Evolutionary conservation across 2,797 vertebrate genomes (phyloP), one percentile per base, ranked within the genome.

Genomic region (Cossypha niveicapilla): DNA sequence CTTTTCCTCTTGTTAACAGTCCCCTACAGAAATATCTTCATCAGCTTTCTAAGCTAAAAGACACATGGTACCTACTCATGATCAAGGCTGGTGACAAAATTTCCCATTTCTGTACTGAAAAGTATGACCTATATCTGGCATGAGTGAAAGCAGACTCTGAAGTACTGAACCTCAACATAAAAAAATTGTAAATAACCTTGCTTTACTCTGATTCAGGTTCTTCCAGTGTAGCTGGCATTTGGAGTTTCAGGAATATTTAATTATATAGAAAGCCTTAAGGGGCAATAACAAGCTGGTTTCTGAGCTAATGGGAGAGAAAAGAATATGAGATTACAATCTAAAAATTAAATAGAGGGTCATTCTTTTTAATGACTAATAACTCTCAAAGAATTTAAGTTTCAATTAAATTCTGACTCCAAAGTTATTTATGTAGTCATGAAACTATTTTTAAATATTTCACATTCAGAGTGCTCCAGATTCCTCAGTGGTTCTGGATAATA

Each of bases 381-480:
- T 96, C 93, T 94, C 92, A 88, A 94, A 96, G 92, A 96, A 94
- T 94, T 95, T 93, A 95, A 96, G 88, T 93, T 95, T 96, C 93
- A 96, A 94, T 96, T 96, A 96, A 96, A 93, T 96, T 94, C 93
- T 88, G 88, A 94, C 67, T 94, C 93, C 88, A 94, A 95, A 96
- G 88, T 74, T 95, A 94, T 93, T 96, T 94, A 90, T 95, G 90
- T 61, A 94, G 92, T 82, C 83, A 92, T 94, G 85, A 93, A 96
- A 96, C 87, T 95, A 96, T 96, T 95, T 94, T 95, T 91, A 95
- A 94, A 92, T 96, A 94, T 73, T 95, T 93, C 82, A 88, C 41
- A 83, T 89, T 93, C 75, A 77, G 79, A 93, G 85, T 91, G 91
- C 82, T 94, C 87, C 79, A 93, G 87, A 94, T 96, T 95, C 79